phyloP scores from a whole-genome alignment of 2,797 vertebrate genomes.

The Sitta carolinensis region DNA sequence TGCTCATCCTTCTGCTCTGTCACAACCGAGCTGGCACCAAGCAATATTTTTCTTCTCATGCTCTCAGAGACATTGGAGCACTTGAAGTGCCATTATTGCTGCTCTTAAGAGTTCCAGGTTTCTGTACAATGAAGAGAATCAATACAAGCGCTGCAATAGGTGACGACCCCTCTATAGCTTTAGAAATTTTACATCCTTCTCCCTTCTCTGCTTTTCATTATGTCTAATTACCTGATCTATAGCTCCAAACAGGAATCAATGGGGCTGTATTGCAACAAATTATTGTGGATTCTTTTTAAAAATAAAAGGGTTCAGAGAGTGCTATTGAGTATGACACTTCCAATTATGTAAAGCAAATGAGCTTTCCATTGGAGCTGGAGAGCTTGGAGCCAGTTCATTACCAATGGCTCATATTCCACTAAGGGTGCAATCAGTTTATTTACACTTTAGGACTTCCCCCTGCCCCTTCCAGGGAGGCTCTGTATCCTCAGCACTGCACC shows the following conservation, averaged over 20 bases:
- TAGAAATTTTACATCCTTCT: not conserved
- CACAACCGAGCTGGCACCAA: accelerated
- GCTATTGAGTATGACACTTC: constrained; percentile 54
- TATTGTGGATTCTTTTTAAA: not conserved
- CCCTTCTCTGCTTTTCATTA: constrained; percentile 12
- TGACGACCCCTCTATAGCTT: not conserved
- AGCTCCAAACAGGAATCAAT: constrained; percentile 51
- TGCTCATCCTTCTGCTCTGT: not conserved
- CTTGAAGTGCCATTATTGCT: not conserved
- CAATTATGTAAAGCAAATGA: constrained; percentile 28
- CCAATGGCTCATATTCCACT: accelerated
- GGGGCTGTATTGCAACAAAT: constrained; percentile 34
- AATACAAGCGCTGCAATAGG: not conserved
- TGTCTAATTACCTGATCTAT: constrained; percentile 34
- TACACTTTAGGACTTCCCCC: accelerated
- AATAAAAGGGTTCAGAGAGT: not conserved
- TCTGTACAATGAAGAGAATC: not conserved
- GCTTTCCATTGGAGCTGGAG: not conserved
- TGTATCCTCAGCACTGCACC: accelerated
- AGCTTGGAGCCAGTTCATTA: not conserved
- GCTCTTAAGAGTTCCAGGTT: not conserved
- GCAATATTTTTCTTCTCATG: not conserved
- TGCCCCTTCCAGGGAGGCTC: accelerated
- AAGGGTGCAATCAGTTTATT: not conserved
- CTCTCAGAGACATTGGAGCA: not conserved